phyloP scores from a whole-genome alignment of 2,113 vertebrate species.

The Meriones unguiculatus region DNA sequence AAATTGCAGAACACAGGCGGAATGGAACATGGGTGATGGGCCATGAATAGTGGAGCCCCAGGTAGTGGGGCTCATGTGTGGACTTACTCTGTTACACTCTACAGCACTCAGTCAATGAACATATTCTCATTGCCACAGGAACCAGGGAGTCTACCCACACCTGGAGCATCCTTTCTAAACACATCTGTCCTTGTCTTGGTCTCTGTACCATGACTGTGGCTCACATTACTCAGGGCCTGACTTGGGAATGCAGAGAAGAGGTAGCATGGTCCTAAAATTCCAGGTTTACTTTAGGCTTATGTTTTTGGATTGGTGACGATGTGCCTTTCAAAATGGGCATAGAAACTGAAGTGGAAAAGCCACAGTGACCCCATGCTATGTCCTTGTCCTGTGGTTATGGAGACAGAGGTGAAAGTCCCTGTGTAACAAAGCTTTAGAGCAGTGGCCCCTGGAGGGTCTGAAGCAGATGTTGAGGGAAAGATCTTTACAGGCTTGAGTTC shows the following conservation, averaged over 20 bases:
- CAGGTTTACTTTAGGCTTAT: too few relatives aligned
- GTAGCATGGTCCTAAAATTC: neutral
- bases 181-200: too few relatives aligned
- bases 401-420: too few relatives aligned
- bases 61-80: accelerated
- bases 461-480: neutral
- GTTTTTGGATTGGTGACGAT: neutral
- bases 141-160: neutral
- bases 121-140: accelerated
- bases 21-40: neutral
- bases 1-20: neutral
- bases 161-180: accelerated
- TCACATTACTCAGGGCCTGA: too few relatives aligned
- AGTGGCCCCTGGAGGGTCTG: neutral
- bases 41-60: neutral
- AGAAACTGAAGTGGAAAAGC: accelerated
- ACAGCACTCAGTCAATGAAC: too few relatives aligned
- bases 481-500: neutral
- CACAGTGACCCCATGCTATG: neutral
- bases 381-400: too few relatives aligned
- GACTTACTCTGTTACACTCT: neutral
- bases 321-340: neutral
- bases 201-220: too few relatives aligned
- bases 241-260: neutral
- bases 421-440: neutral